These are phyloP conservation scores for Stomatorhinus ivindoensis DNA, from an alignment of 2,113 vertebrate genomes.

Conservation along the genomic window DNA sequence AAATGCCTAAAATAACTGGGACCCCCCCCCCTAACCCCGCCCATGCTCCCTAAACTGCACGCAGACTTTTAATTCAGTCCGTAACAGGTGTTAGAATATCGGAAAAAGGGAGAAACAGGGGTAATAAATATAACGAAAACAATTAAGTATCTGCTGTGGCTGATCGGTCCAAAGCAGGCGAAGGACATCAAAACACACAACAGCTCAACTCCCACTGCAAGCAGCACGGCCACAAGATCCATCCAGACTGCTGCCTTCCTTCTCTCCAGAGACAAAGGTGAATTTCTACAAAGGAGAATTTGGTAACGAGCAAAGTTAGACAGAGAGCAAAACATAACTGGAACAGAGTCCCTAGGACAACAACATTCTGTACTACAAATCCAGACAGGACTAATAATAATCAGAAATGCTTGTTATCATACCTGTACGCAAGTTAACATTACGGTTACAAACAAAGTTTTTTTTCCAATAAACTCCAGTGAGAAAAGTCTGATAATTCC, in stretches of 20 bases:
- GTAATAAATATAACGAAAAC: not conserved
- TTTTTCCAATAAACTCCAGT: not conserved
- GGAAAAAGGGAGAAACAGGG: not conserved
- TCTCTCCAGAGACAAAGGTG: conserved; percentile 25
- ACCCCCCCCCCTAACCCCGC: not conserved
- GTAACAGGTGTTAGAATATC: too few relatives aligned
- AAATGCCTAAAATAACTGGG: not conserved
- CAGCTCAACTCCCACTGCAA: conserved; percentile 25
- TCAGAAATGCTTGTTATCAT: not conserved
- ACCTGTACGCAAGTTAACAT: not conserved
- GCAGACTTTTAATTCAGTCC: not conserved
- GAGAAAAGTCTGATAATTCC: not conserved
- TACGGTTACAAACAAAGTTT: not conserved
- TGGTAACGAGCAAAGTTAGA: not conserved
- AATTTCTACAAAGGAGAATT: conserved; percentile 32
- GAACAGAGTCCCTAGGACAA: not conserved
- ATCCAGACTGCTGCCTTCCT: not conserved
- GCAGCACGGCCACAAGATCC: conserved; percentile 5
- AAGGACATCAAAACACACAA: not conserved
- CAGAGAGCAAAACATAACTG: not conserved
- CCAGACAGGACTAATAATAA: not conserved
- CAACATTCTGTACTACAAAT: not conserved
- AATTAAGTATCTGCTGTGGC: not conserved
- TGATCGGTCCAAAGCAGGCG: not conserved
- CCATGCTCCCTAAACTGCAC: not conserved